Evolutionary conservation across 2,888 invertebrate species (phyloP).

Genomic region (Muscina levida): DNA sequence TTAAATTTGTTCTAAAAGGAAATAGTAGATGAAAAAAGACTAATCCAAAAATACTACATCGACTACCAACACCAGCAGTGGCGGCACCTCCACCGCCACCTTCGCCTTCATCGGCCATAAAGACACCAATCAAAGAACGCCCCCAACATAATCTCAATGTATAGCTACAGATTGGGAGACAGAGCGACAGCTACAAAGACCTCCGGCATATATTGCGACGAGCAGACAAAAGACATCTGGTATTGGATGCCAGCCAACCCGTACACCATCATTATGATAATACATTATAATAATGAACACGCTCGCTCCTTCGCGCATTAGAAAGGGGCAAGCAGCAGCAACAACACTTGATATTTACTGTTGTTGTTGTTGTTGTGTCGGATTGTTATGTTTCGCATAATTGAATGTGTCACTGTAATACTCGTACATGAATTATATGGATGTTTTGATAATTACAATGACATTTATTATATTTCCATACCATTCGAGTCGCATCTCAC

Average conservation of each 20-base stretch:
- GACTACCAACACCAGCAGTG: constrained; percentile 14
- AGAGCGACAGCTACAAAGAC: constrained; percentile 36
- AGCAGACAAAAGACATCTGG: constrained; percentile 59
- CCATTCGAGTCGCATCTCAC: neutral
- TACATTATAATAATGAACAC: constrained; percentile 33
- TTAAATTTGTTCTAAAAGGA: constrained; percentile 40
- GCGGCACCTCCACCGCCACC: neutral
- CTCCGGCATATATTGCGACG: constrained; percentile 23
- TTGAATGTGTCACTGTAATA: constrained; percentile 47
- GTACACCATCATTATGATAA: constrained; percentile 34
- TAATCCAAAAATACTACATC: constrained; percentile 58
- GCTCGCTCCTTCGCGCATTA: constrained; percentile 62
- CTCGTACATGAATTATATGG: constrained; percentile 40
- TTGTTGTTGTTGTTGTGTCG: constrained; percentile 13
- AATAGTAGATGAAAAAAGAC: constrained; percentile 16
- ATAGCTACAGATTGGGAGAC: neutral
- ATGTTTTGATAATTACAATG: constrained; percentile 53
- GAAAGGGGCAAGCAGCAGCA: constrained; percentile 45
- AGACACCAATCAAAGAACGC: constrained; percentile 17
- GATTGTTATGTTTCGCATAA: constrained; percentile 41
- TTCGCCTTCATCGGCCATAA: constrained; percentile 35
- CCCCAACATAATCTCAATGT: neutral
- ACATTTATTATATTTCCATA: constrained; percentile 47
- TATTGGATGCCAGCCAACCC: constrained; percentile 57
- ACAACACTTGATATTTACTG: neutral